Base-by-base conservation (phyloP, 2,888 invertebrate species). In the Tribolium freemani region DNA sequence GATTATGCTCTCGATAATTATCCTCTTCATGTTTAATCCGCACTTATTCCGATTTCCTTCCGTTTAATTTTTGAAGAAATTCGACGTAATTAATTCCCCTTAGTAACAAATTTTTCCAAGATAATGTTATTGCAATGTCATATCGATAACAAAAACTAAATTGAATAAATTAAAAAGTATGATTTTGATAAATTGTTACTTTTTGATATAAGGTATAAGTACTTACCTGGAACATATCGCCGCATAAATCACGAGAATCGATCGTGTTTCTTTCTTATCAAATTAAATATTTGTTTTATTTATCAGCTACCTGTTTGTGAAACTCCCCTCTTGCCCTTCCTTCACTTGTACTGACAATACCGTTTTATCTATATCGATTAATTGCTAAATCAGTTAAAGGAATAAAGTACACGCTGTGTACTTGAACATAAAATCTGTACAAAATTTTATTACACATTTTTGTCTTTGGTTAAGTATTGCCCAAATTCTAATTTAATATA, bases 251-350 rank as follows among this genome's bases (percentile, higher is more conserved):
- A 73, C 73, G 69, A 73, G 69, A 20, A 60, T 30, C 6, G 11
- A 54, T 69, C 73, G 54, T 73, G 73, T 53, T 50, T 58, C 69
- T 46, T 50, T 58, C 69, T 77, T 78, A 78, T 79, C 76, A 73
- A 75, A 71, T 74, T 48, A 70, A 77, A 76, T 78, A 77, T 79
- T 79, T 78, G 63, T 74, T 73, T 60, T 61, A 53, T 73, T 78
- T 79, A 78, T 79, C 78, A 74, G 76, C 76, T 78, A 78, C 78
- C 76, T 75, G 75, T 75, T 76, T 73, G 73, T 45, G 69, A 51
- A 53, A 16, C 51, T 48, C 57, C 69, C 63, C 58, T 51, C 58
- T 56, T 60, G 48, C 64, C 72, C 73, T 58, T 58, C 72, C 73
- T 58, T 58, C 64, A 53, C 60, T 46, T 63, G 68, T 56, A 38